Evolutionary conservation across 1,140 invertebrate species (phyloP).

Genomic region (silkworm (Bombyx mori)): ASM3026992v2 NC_085109.1:3230001-3230500

Average conservation of each 20-base stretch:
- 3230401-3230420: no score
- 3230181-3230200: conserved; percentile 70
- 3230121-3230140: conserved; percentile 34
- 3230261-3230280: conserved; percentile 28
- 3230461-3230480: no score
- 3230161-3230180: conserved; percentile 74
- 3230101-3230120: conserved; percentile 35
- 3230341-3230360: conserved; percentile 26
- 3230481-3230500: no score
- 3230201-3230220: conserved; percentile 36
- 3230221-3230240: conserved; percentile 57
- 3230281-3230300: conserved; percentile 46
- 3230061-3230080: no score
- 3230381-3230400: no score
- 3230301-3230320: conserved; percentile 45
- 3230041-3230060: no score
- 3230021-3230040: no score
- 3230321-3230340: conserved; percentile 39
- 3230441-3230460: no score
- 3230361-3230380: background rate
- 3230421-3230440: no score
- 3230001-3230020: no score
- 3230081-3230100: no score
- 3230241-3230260: conserved; percentile 36
- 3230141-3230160: conserved; percentile 58